Conservation (phyloP, 2,113 vertebrate genomes). For the Nothoprocta perdicaria region DNA sequence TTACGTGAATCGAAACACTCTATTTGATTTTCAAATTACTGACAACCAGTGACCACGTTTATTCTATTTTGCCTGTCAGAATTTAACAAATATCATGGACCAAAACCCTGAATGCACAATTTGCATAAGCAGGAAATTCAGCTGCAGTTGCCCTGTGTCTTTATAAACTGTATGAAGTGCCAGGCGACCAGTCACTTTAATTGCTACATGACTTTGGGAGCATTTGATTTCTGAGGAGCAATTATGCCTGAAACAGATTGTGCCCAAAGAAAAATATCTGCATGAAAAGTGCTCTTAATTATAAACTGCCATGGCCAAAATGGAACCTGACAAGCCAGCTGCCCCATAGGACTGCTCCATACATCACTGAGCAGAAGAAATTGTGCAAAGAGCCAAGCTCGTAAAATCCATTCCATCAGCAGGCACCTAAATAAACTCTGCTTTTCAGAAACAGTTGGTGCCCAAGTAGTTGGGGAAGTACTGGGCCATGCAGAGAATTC, state of each 20-base stretch:
- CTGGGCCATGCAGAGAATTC: background rate
- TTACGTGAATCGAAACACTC: background rate
- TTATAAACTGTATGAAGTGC: background rate
- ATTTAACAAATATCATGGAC: background rate
- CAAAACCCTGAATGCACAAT: background rate
- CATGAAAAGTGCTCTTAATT: constrained; percentile 62
- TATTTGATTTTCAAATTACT: background rate
- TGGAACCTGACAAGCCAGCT: constrained; percentile 20
- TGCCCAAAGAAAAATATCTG: constrained; percentile 44
- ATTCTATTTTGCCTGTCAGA: background rate
- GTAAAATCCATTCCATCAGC: background rate
- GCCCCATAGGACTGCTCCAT: background rate
- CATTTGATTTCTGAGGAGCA: constrained; percentile 28
- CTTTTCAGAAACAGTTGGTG: background rate
- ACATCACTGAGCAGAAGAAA: constrained; percentile 23
- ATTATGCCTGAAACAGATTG: constrained; percentile 54
- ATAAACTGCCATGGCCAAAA: constrained; percentile 43
- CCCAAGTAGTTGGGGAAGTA: background rate
- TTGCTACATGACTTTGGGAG: background rate
- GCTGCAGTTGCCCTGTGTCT: background rate
- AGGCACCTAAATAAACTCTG: background rate
- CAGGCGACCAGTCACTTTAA: constrained; percentile 45
- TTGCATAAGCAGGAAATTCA: background rate
- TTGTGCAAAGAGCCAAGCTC: background rate
- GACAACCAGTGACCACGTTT: background rate